Percentiles rank a stretch among this genome's conserved stretches.
These are phyloP conservation scores for Bombus soroeensis DNA, from an alignment of 1,140 invertebrate genomes.

Conservation along the genomic window DNA sequence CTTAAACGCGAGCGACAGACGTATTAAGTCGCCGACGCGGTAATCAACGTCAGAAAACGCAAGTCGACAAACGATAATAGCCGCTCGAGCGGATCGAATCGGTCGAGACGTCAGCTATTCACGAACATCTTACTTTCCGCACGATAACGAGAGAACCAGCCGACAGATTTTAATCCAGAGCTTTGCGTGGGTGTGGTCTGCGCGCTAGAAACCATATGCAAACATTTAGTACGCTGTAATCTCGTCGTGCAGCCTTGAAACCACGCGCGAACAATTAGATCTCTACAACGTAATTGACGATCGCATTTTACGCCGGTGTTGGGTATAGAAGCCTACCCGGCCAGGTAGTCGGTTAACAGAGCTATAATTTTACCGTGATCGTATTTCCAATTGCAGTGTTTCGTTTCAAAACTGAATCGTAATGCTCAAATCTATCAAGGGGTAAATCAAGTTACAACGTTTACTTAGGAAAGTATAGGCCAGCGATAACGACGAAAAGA, in stretches of 20 bases:
- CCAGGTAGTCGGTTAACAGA: background rate
- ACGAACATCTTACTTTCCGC: constrained; percentile 40
- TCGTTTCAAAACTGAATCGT: background rate
- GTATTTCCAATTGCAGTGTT: background rate
- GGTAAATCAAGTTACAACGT: background rate
- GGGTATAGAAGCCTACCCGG: background rate
- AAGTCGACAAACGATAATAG: constrained; percentile 41
- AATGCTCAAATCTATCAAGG: background rate
- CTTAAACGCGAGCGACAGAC: constrained; percentile 15
- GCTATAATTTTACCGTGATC: constrained; percentile 4
- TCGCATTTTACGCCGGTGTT: background rate
- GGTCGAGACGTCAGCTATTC: background rate
- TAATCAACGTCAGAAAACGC: constrained; percentile 33
- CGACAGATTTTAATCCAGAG: constrained; percentile 22
- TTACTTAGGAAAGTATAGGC: background rate
- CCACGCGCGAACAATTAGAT: constrained; percentile 13
- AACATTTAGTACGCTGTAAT: background rate
- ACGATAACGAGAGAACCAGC: constrained; percentile 3
- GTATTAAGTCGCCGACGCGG: constrained; percentile 29
- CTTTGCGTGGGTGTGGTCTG: background rate
- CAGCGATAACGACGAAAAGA: too few relatives aligned
- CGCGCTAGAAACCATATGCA: background rate
- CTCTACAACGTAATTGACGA: background rate
- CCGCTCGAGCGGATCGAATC: constrained; percentile 37
- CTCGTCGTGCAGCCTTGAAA: too few relatives aligned